Evolutionary conservation across 2,888 invertebrate species (phyloP).

Genomic region (Hypercompe scribonia): DNA sequence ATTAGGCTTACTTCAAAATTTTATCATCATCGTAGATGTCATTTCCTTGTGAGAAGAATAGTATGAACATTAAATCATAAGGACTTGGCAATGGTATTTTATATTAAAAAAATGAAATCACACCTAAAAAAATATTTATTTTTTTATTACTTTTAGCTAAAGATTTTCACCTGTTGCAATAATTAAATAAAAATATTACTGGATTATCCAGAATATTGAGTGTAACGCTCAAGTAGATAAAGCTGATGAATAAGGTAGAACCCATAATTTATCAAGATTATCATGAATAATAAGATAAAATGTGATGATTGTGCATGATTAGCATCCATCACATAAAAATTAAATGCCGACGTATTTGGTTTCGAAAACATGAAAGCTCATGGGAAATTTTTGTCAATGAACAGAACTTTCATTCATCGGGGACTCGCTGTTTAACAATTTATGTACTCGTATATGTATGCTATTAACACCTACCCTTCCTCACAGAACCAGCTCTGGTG

Average conservation of each 20-base stretch:
- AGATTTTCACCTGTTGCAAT: too few species aligned
- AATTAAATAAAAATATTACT: too few species aligned
- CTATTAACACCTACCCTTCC: constrained; percentile 57
- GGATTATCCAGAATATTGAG: not conserved
- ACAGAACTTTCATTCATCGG: constrained; percentile 50
- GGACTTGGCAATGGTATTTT: too few species aligned
- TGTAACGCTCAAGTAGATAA: not conserved
- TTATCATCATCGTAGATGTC: not conserved
- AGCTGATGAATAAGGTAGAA: not conserved
- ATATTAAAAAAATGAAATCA: too few species aligned
- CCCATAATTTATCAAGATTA: not conserved
- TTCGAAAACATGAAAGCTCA: constrained; percentile 51
- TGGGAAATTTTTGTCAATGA: constrained; percentile 65
- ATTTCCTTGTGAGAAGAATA: not conserved
- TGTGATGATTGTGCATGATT: constrained; percentile 23
- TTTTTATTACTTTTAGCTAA: too few species aligned
- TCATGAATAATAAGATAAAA: not conserved
- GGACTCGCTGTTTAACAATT: constrained; percentile 59
- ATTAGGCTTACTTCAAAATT: not conserved
- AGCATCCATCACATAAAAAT: constrained; percentile 28
- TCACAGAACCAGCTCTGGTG: constrained; percentile 43
- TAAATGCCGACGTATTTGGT: constrained; percentile 28
- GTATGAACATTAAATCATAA: not conserved
- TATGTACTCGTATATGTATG: constrained; percentile 56
- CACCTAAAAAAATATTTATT: too few species aligned